A percentile compares a stretch with the other conserved stretches of the same genome.
These are phyloP conservation scores for Gortyna flavago DNA, from an alignment of 2,888 invertebrate genomes.

Conservation along the genomic window DNA sequence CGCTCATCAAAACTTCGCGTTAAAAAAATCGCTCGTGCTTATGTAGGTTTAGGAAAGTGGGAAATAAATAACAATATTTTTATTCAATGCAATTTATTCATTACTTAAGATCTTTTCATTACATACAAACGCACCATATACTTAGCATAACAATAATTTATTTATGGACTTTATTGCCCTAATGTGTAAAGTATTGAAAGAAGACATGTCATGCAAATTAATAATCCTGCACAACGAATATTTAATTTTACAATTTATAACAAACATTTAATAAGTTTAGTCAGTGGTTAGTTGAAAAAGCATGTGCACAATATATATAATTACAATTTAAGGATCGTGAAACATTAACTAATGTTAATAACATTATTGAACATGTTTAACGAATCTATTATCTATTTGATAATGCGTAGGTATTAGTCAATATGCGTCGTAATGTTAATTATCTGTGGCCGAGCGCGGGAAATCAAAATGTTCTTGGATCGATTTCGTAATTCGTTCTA, in stretches of 20 bases:
- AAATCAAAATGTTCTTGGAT: conserved; percentile 32
- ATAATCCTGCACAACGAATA: conserved; percentile 59
- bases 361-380: conserved; percentile 57
- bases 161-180: conserved; percentile 71
- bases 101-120: conserved; percentile 85
- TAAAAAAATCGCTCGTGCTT: neutral
- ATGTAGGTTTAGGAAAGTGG: neutral
- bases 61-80: conserved; percentile 52
- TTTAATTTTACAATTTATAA: conserved; percentile 52
- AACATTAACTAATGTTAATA: conserved; percentile 52
- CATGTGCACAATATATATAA: conserved; percentile 58
- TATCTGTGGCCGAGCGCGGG: conserved; percentile 47
- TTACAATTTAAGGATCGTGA: conserved; percentile 59
- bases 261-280: conserved; percentile 51
- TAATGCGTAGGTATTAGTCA: too few species aligned
- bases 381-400: conserved; percentile 48
- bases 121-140: conserved; percentile 89
- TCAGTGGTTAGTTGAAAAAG: conserved; percentile 60
- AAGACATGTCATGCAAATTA: conserved; percentile 65
- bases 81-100: conserved; percentile 87
- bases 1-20: neutral
- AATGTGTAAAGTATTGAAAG: conserved; percentile 68
- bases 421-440: too few species aligned
- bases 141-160: conserved; percentile 86
- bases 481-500: conserved; percentile 17